Evolutionary conservation across 2,113 vertebrate genomes (phyloP), one percentile per base, ranked within the genome.

Genomic region (Gobius niger): DNA sequence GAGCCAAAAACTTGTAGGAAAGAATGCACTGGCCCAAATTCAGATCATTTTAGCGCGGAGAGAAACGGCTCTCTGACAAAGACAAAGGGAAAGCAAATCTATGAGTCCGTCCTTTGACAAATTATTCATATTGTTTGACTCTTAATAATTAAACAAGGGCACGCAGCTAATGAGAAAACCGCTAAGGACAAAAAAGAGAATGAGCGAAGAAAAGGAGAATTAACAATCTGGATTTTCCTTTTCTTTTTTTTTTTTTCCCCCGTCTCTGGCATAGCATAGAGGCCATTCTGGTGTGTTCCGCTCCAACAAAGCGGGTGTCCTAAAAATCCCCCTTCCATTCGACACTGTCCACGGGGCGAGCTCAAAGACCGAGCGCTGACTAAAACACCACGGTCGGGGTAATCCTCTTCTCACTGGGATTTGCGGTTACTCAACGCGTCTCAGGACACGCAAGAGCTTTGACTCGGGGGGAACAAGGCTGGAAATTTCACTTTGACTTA

Each of bases 331-430:
- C 15, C 67, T 70, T 73, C 74, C 78, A 60, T 72, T 75, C 57
- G 47, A 42, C 65, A 73, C 50, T 19, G 34, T 82, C 77, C 78
- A 67, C 59, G 10, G 76, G 75, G 49, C 67, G 24, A 68, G 73
- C 70, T 83, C 75, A 84, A 79, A 85, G 78, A 77, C 56, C 70
- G 49, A 7, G 61, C 75, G 63, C 74, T 18, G 76, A 75, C 80
- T 78, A 75, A 87, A 77, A 82, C 83, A 67, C 63, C 67, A 76
- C 61, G 71, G 18, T 81, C 67, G 63, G 62, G 73, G 69, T 84
- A 86, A 81, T 86, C 81, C 71, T 63, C 75, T 75, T 72, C 79
- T 86, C 72, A 51, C 70, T 67, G 49, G 61, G 78, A 54, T 87
- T 77, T 78, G 70, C 75, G 7, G 47, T 67, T 82, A 15, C 70